Percentiles rank a stretch among this genome's conserved stretches.
Evolutionary conservation across 2,888 invertebrate species (phyloP).

Genomic region (Eupithecia tripunctaria): DNA sequence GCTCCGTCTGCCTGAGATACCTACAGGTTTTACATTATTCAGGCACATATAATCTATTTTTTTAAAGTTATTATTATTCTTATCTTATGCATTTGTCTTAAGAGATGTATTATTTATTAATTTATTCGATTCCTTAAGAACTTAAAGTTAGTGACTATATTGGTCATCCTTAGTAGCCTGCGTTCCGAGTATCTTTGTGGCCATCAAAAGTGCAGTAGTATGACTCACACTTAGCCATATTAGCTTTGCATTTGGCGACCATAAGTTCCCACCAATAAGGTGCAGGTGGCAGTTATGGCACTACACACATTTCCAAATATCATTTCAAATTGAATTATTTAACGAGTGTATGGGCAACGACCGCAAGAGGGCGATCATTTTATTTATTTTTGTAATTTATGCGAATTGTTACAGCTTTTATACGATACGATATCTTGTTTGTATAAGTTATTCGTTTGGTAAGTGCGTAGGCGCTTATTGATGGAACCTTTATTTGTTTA

Average conservation of each 20-base stretch:
- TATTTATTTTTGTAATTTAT: slow-evolving; percentile 66
- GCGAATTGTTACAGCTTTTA: slow-evolving; percentile 54
- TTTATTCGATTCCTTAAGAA: too few species aligned
- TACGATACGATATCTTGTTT: slow-evolving; percentile 46
- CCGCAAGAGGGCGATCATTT: slow-evolving; percentile 58
- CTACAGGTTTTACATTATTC: too few species aligned
- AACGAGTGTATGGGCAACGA: slow-evolving; percentile 52
- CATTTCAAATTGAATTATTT: slow-evolving; percentile 74
- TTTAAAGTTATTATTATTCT: too few species aligned
- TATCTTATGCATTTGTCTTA: too few species aligned
- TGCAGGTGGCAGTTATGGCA: slow-evolving; percentile 44
- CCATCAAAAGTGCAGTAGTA: not conserved
- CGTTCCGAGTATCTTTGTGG: not conserved
- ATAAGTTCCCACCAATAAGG: slow-evolving; percentile 31
- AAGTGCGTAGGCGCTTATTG: slow-evolving; percentile 22
- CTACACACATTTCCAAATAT: slow-evolving; percentile 47
- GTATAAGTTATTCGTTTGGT: slow-evolving; percentile 14
- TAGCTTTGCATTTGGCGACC: slow-evolving; percentile 31
- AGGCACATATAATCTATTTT: too few species aligned
- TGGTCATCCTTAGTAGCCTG: not conserved
- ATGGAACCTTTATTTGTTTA: slow-evolving; percentile 14
- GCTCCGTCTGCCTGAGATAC: too few species aligned
- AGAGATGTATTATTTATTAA: too few species aligned
- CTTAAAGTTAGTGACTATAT: not conserved
- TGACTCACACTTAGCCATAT: slow-evolving; percentile 6